Evolutionary conservation across 1,140 invertebrate species (phyloP).

Genomic region (Thalassaphorura encarpata): DNA sequence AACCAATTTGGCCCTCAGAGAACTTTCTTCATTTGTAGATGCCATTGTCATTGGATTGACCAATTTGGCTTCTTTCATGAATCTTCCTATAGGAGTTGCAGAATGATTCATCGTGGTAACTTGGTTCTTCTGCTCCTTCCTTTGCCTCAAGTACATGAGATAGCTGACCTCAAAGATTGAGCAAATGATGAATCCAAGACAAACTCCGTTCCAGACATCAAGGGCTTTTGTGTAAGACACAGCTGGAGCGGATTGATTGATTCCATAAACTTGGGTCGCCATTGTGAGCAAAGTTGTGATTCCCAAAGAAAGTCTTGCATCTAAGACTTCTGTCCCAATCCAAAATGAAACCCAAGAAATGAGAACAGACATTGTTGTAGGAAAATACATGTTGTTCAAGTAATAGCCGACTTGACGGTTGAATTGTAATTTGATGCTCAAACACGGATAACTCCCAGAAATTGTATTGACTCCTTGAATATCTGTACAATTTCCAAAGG

Average conservation of each 20-base stretch:
- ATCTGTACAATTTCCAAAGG: not conserved
- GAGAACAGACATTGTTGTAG: conserved; percentile 46
- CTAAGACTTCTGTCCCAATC: conserved; percentile 44
- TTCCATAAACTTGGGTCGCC: conserved; percentile 46
- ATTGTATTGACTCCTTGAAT: not conserved
- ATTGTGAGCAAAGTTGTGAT: conserved; percentile 49
- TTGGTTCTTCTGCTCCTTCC: too few relatives aligned
- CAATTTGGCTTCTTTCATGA: too few relatives aligned
- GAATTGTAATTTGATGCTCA: conserved; percentile 40
- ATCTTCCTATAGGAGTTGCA: too few relatives aligned
- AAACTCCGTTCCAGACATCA: conserved; percentile 49
- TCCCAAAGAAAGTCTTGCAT: conserved; percentile 46
- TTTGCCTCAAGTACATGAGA: too few relatives aligned
- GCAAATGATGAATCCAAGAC: too few relatives aligned
- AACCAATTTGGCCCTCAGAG: too few relatives aligned
- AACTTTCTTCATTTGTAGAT: too few relatives aligned
- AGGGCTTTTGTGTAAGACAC: conserved; percentile 38
- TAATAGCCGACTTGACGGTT: conserved; percentile 45
- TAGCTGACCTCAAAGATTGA: too few relatives aligned
- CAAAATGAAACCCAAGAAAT: conserved; percentile 49
- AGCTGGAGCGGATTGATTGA: conserved; percentile 34
- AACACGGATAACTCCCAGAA: conserved; percentile 39
- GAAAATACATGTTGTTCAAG: conserved; percentile 44
- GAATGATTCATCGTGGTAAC: too few relatives aligned
- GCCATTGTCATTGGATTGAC: too few relatives aligned